A percentile compares a stretch with the other conserved stretches of the same genome.
These are phyloP conservation scores for Rousettus madagascariensis DNA, from an alignment of 2,797 vertebrate species.

Conservation along the genomic window DNA sequence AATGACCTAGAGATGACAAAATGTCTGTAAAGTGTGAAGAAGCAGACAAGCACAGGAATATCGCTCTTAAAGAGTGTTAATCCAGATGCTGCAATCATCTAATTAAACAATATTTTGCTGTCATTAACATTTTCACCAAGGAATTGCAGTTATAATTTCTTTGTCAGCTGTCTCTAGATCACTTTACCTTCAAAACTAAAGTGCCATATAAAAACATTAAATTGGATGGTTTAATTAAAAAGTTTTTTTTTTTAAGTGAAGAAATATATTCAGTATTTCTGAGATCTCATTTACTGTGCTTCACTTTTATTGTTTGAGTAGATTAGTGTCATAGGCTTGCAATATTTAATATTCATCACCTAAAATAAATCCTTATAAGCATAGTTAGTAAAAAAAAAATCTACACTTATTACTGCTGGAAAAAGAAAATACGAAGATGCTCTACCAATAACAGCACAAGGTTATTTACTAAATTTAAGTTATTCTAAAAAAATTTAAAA, in stretches of 20 bases:
- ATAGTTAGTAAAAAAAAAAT: conserved; percentile 44
- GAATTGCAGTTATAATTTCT: conserved; percentile 91
- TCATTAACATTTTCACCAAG: conserved; percentile 98
- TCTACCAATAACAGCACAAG: conserved; percentile 35
- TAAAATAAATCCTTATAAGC: conserved; percentile 80
- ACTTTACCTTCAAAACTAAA: conserved; percentile 87
- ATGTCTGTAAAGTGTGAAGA: conserved; percentile 94
- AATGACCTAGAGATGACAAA: conserved; percentile 99
- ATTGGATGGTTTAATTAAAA: conserved; percentile 90
- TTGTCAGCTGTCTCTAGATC: conserved; percentile 90
- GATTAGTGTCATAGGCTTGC: conserved; percentile 82
- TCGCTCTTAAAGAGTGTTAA: conserved; percentile 92
- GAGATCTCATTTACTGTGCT: conserved; percentile 84
- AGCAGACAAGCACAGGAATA: conserved; percentile 91
- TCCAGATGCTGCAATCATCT: conserved; percentile 93
- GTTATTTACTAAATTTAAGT: conserved; percentile 69
- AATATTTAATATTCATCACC: conserved; percentile 84
- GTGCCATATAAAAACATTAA: conserved; percentile 87
- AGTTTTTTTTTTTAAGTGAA: conserved; percentile 83
- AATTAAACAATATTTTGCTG: conserved; percentile 99
- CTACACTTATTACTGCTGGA: conserved; percentile 55
- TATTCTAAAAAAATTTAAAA: conserved; percentile 45
- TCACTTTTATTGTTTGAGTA: conserved; percentile 83
- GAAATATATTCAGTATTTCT: conserved; percentile 82
- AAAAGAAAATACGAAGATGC: conserved; percentile 25